phyloP scores from a whole-genome alignment of 2,888 invertebrate genomes.

The Rhamphomyia laevipes region DNA sequence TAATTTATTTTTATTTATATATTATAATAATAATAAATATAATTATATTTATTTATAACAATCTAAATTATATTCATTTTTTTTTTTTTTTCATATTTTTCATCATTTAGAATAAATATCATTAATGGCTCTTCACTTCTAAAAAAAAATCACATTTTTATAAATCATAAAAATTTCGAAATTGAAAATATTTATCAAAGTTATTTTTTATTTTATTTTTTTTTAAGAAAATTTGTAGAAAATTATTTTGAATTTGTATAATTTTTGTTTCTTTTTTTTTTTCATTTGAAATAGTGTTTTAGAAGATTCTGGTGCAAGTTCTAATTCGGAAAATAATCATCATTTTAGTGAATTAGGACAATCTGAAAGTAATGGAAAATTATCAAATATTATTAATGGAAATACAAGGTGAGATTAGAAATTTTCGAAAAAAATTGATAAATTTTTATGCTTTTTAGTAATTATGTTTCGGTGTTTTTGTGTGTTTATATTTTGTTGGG shows the following conservation, averaged over 20 bases:
- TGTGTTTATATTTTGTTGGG: too few species aligned
- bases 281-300: conserved; percentile 12
- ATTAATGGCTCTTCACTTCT: too few species aligned
- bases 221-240: background rate
- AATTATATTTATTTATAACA: too few species aligned
- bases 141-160: too few species aligned
- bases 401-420: conserved; percentile 9
- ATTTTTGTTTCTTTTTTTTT: conserved; percentile 10
- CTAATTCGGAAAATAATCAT: background rate
- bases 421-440: background rate
- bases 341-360: background rate
- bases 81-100: too few species aligned
- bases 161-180: too few species aligned
- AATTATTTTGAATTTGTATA: conserved; percentile 10
- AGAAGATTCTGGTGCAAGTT: conserved; percentile 12
- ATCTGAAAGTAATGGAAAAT: conserved; percentile 2
- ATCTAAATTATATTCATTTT: too few species aligned
- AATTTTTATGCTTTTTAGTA: too few species aligned
- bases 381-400: conserved; percentile 7
- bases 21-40: too few species aligned
- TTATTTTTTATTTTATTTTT: background rate
- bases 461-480: too few species aligned
- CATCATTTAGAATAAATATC: too few species aligned
- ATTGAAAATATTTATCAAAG: background rate
- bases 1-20: too few species aligned